These are phyloP conservation scores for Heterohyrax brucei DNA, from an alignment of 2,797 vertebrate species.

Conservation along the genomic window DNA sequence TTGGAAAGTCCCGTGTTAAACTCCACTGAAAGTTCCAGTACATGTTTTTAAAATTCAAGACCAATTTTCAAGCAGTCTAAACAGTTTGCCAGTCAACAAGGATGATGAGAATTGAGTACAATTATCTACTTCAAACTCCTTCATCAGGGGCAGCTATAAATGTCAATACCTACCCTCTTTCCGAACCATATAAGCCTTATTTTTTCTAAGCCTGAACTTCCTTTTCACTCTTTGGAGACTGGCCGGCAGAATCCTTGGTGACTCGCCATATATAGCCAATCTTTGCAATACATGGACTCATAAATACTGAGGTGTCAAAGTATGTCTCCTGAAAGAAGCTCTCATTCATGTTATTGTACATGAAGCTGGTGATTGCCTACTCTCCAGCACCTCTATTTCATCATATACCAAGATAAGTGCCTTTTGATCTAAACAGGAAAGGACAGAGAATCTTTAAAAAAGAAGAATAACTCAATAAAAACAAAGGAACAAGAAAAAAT, in stretches of 20 bases:
- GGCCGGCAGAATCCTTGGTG: background rate
- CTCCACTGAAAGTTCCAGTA: background rate
- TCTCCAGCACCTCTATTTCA: background rate
- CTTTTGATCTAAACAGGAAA: slow-evolving; percentile 1
- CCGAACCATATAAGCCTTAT: background rate
- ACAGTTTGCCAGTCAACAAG: background rate
- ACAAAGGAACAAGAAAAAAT: background rate
- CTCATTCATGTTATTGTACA: background rate
- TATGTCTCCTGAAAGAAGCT: background rate
- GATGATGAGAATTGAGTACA: background rate
- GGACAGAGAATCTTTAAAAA: background rate
- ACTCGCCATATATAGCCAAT: background rate
- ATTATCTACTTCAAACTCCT: background rate
- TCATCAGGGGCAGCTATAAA: background rate
- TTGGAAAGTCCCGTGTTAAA: slow-evolving; percentile 58
- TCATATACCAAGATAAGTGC: background rate
- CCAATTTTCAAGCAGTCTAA: background rate
- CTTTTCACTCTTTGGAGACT: slow-evolving; percentile 9
- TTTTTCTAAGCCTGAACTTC: background rate
- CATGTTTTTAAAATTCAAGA: background rate
- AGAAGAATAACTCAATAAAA: background rate
- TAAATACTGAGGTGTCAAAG: background rate
- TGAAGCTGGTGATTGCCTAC: background rate
- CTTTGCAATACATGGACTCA: background rate
- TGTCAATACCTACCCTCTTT: background rate